Evolutionary conservation across 2,113 vertebrate species (phyloP).

Genomic region (Cebus imitator): DNA sequence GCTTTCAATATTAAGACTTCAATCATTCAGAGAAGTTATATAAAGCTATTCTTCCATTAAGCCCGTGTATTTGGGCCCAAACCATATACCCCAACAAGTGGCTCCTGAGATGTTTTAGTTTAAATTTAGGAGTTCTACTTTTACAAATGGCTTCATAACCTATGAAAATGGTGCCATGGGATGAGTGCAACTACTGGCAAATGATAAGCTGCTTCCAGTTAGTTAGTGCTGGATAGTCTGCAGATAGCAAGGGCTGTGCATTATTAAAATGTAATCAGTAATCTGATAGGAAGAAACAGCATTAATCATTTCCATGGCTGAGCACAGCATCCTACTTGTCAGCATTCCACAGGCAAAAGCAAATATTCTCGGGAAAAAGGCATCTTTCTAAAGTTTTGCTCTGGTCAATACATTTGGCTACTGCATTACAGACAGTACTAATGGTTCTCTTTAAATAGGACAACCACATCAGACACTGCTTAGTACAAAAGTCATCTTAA

Average conservation of each 20-base stretch:
- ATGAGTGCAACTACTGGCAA: background rate
- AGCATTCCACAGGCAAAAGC: background rate
- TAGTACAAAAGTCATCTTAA: background rate
- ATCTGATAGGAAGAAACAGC: constrained; percentile 22
- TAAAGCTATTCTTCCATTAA: background rate
- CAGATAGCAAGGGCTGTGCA: background rate
- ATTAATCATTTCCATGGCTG: constrained; percentile 22
- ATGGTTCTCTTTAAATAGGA: background rate
- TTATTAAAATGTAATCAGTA: constrained; percentile 11
- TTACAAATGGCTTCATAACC: background rate
- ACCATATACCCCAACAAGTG: background rate
- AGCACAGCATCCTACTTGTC: background rate
- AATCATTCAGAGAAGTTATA: background rate
- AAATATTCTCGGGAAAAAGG: background rate
- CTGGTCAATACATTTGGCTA: background rate
- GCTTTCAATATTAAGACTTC: background rate
- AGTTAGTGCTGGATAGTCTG: background rate
- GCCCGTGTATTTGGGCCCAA: background rate
- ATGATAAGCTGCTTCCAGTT: background rate
- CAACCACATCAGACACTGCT: background rate
- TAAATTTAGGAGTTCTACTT: background rate
- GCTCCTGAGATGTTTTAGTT: background rate
- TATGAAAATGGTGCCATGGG: background rate
- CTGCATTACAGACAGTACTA: background rate
- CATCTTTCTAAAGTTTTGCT: background rate